Evolutionary conservation across 2,888 invertebrate genomes (phyloP).

Genomic region (Hofmannophila pseudospretella): DNA sequence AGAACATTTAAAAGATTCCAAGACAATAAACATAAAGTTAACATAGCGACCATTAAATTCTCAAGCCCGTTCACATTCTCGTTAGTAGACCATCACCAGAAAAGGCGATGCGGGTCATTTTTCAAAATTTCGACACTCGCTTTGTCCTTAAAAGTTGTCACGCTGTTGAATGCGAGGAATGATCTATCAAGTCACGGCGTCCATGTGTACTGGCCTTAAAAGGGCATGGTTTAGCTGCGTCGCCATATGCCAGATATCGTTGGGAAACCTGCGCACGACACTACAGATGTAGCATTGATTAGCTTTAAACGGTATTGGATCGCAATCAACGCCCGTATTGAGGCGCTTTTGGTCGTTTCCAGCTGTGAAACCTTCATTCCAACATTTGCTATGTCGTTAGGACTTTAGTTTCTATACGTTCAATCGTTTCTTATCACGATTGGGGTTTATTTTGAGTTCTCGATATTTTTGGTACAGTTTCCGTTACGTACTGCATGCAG

Average conservation of each 20-base stretch:
- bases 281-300: constrained; percentile 59
- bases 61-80: no score
- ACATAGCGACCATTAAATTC: no score
- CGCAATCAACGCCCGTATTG: constrained; percentile 51
- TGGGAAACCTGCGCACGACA: constrained; percentile 39
- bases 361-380: constrained; percentile 18
- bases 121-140: constrained; percentile 20
- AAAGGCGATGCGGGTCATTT: constrained; percentile 11
- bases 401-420: no score
- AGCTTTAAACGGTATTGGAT: constrained; percentile 52
- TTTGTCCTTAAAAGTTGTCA: constrained; percentile 13
- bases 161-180: constrained; percentile 3
- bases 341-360: constrained; percentile 26
- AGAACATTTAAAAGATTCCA: no score
- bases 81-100: neutral
- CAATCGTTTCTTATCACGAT: no score
- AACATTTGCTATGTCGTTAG: neutral
- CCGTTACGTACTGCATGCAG: no score
- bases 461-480: no score
- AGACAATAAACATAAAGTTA: no score
- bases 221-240: constrained; percentile 58
- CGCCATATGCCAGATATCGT: constrained; percentile 56
- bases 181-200: constrained; percentile 8
- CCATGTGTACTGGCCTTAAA: constrained; percentile 56
- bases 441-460: no score